Conservation (phyloP, 2,113 vertebrate genomes). For the Nothocercus nigrocapillus region DNA sequence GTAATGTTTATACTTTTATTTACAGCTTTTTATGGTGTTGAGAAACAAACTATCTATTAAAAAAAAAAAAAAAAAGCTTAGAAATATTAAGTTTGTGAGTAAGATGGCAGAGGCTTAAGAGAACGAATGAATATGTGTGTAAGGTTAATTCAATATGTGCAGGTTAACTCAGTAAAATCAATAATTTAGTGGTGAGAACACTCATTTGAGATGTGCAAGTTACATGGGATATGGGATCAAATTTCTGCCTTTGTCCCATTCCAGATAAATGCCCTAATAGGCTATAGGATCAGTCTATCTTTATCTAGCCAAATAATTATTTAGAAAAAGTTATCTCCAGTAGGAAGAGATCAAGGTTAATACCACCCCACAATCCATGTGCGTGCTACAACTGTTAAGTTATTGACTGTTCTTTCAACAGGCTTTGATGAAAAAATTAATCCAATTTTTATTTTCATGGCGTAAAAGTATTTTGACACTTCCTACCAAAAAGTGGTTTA, state of each 20-base stretch:
- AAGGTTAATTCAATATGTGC: constrained; percentile 57
- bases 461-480: not conserved
- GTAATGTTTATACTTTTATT: not conserved
- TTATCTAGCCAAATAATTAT: constrained; percentile 5
- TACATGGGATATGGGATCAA: not conserved
- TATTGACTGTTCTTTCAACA: not conserved
- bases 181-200: not conserved
- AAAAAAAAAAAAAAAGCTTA: not conserved
- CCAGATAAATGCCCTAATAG: not conserved
- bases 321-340: not conserved
- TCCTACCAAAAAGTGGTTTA: not conserved
- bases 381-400: not conserved
- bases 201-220: not conserved
- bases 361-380: not conserved
- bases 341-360: not conserved
- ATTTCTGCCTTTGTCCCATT: not conserved
- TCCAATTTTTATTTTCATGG: not conserved
- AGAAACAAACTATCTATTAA: not conserved
- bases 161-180: constrained; percentile 62
- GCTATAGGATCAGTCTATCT: not conserved
- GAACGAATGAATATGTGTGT: constrained; percentile 27
- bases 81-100: not conserved
- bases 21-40: not conserved
- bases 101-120: not conserved
- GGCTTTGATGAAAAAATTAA: not conserved